Conservation (phyloP, 2,113 vertebrate genomes). For the Tupaia chinensis region DNA sequence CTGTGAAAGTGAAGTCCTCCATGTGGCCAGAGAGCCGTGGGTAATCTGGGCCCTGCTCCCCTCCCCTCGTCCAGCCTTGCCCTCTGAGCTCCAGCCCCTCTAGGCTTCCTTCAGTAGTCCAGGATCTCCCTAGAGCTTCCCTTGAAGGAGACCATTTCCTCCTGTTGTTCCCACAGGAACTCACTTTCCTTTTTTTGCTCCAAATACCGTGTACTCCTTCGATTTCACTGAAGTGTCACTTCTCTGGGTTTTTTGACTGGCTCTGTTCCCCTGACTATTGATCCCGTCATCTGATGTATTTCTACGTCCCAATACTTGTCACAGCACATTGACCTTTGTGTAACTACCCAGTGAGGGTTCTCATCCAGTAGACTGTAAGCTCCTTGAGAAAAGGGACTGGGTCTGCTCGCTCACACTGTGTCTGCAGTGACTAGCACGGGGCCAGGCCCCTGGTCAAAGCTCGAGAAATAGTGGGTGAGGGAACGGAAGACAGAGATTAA, state of each 20-base stretch:
- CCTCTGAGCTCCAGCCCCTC: not conserved
- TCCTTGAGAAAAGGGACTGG: not conserved
- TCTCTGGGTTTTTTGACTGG: not conserved
- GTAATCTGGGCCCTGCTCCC: not conserved
- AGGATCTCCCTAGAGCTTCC: not conserved
- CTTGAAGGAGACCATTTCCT: not conserved
- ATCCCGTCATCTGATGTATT: not conserved
- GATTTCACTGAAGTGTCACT: not conserved
- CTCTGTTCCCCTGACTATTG: not conserved
- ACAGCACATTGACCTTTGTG: not conserved
- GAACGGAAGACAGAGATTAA: not conserved
- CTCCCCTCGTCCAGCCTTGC: not conserved
- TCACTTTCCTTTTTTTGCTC: not conserved
- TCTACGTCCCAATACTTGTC: not conserved
- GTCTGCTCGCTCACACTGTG: not conserved
- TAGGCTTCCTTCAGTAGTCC: not conserved
- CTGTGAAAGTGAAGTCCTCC: not conserved
- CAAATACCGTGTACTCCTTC: not conserved
- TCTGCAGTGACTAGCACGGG: not conserved
- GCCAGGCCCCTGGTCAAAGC: not conserved
- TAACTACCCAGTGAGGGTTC: not conserved
- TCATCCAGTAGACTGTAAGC: not conserved
- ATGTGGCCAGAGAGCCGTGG: not conserved
- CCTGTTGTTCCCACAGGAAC: not conserved
- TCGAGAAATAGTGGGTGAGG: not conserved